A percentile compares a stretch with the other conserved stretches of the same genome.
These are phyloP conservation scores for Anas bahamensis DNA, from an alignment of 2,797 vertebrate genomes.

Conservation along the genomic window DNA sequence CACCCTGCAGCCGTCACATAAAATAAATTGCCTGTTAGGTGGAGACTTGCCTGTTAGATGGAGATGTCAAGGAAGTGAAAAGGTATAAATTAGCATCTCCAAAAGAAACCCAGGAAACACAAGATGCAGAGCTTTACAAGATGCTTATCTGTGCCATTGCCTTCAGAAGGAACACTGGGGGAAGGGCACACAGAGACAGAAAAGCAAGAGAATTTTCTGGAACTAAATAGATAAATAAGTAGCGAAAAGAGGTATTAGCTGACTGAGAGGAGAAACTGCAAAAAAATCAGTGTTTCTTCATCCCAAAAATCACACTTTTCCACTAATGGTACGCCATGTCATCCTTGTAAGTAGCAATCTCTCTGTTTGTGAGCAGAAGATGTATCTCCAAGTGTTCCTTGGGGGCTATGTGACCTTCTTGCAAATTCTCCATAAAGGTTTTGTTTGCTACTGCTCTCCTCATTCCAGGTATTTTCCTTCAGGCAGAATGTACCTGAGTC, in stretches of 20 bases:
- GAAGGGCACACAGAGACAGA: accelerated
- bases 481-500: not conserved
- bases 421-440: not conserved
- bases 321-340: not conserved
- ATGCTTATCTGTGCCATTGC: not conserved
- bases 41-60: accelerated
- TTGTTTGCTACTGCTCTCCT: not conserved
- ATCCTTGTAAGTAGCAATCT: not conserved
- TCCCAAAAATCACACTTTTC: not conserved
- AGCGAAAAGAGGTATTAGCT: not conserved
- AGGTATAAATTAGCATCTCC: slow-evolving; percentile 37
- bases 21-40: not conserved
- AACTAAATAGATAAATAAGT: not conserved
- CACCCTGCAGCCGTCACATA: not conserved
- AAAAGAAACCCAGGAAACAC: not conserved
- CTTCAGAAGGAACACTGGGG: not conserved
- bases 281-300: not conserved
- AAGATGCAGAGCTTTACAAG: not conserved
- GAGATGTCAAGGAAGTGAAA: not conserved
- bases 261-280: not conserved
- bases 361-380: not conserved
- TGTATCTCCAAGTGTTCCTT: not conserved
- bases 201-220: not conserved
- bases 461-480: not conserved
- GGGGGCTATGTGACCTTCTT: not conserved